Conservation (phyloP, 1,140 invertebrate species). For the Panulirus ornatus region DNA sequence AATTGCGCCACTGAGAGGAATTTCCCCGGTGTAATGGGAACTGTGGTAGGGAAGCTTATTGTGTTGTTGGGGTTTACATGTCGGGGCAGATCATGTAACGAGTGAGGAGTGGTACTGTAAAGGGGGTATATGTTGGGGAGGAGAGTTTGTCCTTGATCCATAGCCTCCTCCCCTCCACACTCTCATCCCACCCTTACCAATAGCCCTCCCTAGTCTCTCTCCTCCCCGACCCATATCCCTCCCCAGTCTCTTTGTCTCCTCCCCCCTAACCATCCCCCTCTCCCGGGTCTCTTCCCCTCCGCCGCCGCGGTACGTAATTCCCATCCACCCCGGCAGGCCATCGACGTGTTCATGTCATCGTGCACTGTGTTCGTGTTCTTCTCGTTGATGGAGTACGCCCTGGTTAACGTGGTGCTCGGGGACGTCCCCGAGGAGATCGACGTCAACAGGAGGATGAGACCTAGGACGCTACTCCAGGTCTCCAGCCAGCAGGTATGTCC, state of each 20-base stretch:
- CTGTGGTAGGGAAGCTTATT: too few relatives aligned
- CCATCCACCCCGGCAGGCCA: constrained; percentile 80
- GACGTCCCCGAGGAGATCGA: constrained; percentile 78
- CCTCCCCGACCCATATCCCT: background rate
- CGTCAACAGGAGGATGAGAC: background rate
- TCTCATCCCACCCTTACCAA: background rate
- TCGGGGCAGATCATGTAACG: too few relatives aligned
- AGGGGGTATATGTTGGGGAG: too few relatives aligned
- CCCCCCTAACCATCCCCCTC: background rate
- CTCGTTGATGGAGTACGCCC: constrained; percentile 95
- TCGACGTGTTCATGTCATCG: constrained; percentile 94
- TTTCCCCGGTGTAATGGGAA: too few relatives aligned
- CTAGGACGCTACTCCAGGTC: constrained; percentile 24
- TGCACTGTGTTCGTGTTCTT: constrained; percentile 95
- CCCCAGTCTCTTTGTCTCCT: background rate
- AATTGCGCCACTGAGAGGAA: too few relatives aligned
- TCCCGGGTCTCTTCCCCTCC: too few relatives aligned
- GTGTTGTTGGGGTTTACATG: too few relatives aligned
- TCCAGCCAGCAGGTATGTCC: background rate
- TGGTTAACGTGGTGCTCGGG: constrained; percentile 92
- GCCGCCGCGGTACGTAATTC: too few relatives aligned
- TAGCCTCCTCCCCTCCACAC: background rate
- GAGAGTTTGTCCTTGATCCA: too few relatives aligned
- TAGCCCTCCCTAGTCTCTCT: background rate
- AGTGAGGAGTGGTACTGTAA: too few relatives aligned